phyloP scores from a whole-genome alignment of 2,797 vertebrate species.

The Helostoma temminkii region DNA sequence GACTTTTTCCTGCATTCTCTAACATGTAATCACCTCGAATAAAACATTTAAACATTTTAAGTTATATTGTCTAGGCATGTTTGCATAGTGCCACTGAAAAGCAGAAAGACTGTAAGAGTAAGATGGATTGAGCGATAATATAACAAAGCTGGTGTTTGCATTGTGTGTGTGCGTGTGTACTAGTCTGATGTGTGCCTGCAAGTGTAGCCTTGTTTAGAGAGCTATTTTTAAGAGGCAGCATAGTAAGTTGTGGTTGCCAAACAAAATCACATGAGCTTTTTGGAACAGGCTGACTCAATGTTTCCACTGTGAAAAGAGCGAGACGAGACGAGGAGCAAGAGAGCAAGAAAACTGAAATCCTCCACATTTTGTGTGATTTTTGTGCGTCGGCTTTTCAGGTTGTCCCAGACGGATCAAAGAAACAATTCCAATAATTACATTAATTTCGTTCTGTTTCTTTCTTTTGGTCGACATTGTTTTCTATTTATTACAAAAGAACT shows the following conservation, averaged over 20 bases:
- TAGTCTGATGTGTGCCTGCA: conserved; percentile 30
- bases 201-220: conserved; percentile 63
- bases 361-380: background rate
- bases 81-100: conserved; percentile 18
- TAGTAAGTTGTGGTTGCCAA: conserved; percentile 78
- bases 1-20: too few species aligned
- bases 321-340: conserved; percentile 40
- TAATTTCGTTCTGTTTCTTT: background rate
- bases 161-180: conserved; percentile 34
- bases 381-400: background rate
- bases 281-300: conserved; percentile 66
- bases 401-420: background rate
- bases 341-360: conserved; percentile 22
- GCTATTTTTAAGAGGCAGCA: conserved; percentile 75
- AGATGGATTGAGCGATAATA: conserved; percentile 29
- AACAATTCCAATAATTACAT: background rate
- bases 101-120: conserved; percentile 14
- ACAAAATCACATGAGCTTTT: conserved; percentile 76
- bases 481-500: background rate
- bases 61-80: conserved; percentile 1
- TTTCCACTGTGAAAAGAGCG: conserved; percentile 66
- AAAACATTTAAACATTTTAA: too few species aligned
- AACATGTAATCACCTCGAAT: too few species aligned
- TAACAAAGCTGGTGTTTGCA: conserved; percentile 40
- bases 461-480: background rate